phyloP scores from a whole-genome alignment of 2,888 invertebrate genomes.

The Ceriagrion tenellum region DNA sequence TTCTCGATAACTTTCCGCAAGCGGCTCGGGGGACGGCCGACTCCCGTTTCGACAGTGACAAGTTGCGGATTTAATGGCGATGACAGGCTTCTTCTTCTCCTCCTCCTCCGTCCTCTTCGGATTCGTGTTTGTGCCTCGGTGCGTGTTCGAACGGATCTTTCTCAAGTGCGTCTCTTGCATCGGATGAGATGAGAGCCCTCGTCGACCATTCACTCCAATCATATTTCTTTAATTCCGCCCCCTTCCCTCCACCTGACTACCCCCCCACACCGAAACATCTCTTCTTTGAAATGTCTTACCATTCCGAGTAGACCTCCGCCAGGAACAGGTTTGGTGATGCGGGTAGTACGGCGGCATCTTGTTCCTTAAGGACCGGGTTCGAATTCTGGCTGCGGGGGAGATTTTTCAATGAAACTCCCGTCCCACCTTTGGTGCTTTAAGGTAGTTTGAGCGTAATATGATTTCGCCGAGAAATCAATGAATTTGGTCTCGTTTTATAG shows the following conservation, averaged over 20 bases:
- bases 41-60: not conserved
- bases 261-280: too few relatives aligned
- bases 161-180: not conserved
- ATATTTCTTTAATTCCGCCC: not conserved
- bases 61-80: conserved; percentile 32
- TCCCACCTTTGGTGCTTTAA: too few relatives aligned
- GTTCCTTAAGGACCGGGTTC: too few relatives aligned
- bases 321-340: too few relatives aligned
- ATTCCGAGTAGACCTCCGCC: too few relatives aligned
- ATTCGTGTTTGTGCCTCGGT: not conserved
- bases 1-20: not conserved
- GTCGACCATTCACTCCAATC: not conserved
- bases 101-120: not conserved
- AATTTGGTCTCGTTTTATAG: too few relatives aligned
- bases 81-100: not conserved
- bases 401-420: too few relatives aligned
- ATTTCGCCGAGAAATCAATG: too few relatives aligned
- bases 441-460: too few relatives aligned
- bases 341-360: too few relatives aligned
- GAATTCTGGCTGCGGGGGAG: too few relatives aligned
- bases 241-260: not conserved
- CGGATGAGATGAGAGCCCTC: not conserved
- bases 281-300: too few relatives aligned
- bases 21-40: not conserved
- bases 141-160: not conserved